These are phyloP conservation scores for Arenicola marina DNA, from an alignment of 2,888 invertebrate genomes.

Conservation along the genomic window DNA sequence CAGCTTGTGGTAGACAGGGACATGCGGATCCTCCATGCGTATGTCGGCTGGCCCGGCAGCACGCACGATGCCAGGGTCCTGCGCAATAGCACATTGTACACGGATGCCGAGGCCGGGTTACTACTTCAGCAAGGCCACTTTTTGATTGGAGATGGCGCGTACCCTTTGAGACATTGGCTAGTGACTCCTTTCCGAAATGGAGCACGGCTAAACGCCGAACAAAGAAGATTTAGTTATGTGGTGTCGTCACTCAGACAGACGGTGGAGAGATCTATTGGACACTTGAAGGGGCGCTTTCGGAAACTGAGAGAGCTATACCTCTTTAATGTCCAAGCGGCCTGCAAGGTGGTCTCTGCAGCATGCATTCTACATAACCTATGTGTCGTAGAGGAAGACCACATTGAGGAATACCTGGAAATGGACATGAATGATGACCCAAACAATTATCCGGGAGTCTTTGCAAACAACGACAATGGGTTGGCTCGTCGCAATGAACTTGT, in stretches of 20 bases:
- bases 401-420: constrained; percentile 43
- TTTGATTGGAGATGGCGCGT: constrained; percentile 28
- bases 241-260: constrained; percentile 7
- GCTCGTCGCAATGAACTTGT: neutral
- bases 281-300: too few species aligned
- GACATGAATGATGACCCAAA: constrained; percentile 33
- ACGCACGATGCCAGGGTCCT: neutral
- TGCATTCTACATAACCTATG: constrained; percentile 16
- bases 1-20: constrained; percentile 28
- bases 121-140: constrained; percentile 6
- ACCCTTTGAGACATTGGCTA: constrained; percentile 16
- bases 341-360: constrained; percentile 9
- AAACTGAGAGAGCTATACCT: too few species aligned
- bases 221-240: constrained; percentile 20
- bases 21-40: constrained; percentile 18
- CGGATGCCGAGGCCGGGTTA: constrained; percentile 3
- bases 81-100: constrained; percentile 12
- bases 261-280: too few species aligned
- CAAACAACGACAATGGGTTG: neutral
- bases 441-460: neutral
- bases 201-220: constrained; percentile 18
- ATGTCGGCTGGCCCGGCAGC: neutral
- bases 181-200: constrained; percentile 26
- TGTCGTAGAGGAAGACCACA: constrained; percentile 13
- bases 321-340: constrained; percentile 4